Conservation (phyloP, 2,797 vertebrate genomes). For the Amblyraja radiata region DNA sequence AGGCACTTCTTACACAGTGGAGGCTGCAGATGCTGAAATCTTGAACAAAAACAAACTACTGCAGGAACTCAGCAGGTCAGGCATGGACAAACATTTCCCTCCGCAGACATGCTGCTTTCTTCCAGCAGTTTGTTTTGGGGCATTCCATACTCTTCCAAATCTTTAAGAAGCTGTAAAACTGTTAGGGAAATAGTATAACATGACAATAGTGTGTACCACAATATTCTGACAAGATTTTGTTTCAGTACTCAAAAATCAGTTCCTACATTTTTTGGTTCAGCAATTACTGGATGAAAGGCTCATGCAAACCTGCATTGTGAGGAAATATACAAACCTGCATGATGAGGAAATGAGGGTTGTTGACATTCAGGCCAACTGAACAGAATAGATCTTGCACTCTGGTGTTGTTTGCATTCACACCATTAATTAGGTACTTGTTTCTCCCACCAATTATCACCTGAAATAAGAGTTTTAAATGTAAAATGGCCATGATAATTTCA, state of each 20-base stretch:
- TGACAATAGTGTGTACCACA: not conserved
- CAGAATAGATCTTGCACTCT: conserved; percentile 92
- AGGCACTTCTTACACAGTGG: too few species aligned
- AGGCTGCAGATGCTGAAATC: too few species aligned
- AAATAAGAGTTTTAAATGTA: not conserved
- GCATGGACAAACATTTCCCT: too few species aligned
- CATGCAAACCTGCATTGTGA: too few species aligned
- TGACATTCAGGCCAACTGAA: conserved; percentile 90
- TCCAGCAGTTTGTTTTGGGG: too few species aligned
- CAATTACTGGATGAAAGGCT: not conserved
- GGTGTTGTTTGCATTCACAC: conserved; percentile 74
- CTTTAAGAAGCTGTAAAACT: not conserved
- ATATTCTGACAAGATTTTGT: not conserved
- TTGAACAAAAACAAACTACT: too few species aligned
- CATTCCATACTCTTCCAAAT: not conserved
- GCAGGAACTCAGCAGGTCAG: too few species aligned
- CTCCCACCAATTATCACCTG: conserved; percentile 82
- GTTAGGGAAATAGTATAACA: not conserved
- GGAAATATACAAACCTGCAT: conserved; percentile 76
- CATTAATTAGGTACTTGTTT: conserved; percentile 93
- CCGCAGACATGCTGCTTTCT: too few species aligned
- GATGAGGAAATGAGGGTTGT: conserved; percentile 96
- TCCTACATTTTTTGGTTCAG: not conserved
- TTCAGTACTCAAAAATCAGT: not conserved
- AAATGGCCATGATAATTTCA: not conserved